phyloP scores from a whole-genome alignment of 2,113 vertebrate genomes.

The Zapornia atra region DNA sequence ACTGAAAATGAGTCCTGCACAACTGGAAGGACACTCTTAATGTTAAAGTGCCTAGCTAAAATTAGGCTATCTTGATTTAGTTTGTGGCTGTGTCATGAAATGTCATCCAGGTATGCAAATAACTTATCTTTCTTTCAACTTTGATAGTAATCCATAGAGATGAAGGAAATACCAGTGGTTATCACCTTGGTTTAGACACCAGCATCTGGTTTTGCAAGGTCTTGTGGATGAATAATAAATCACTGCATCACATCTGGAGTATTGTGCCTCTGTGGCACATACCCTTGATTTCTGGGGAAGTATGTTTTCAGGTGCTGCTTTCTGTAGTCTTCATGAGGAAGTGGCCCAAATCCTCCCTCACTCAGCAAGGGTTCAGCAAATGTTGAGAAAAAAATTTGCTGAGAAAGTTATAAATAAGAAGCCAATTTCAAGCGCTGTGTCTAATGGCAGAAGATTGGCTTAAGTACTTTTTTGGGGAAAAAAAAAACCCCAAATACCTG shows the following conservation, averaged over 20 bases:
- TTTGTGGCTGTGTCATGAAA: neutral
- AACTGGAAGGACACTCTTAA: neutral
- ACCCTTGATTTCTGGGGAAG: neutral
- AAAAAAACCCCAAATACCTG: accelerated
- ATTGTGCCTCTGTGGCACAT: neutral
- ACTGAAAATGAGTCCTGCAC: neutral
- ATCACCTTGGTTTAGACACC: neutral
- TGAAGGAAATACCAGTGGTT: neutral
- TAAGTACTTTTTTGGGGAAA: neutral
- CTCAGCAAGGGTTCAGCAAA: neutral
- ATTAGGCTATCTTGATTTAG: neutral
- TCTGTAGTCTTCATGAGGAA: neutral
- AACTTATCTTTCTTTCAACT: neutral
- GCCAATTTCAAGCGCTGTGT: neutral
- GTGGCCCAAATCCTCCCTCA: neutral
- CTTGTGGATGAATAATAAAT: neutral
- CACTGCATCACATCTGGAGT: neutral
- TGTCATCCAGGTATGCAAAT: neutral
- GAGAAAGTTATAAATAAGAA: neutral
- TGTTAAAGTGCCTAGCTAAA: neutral
- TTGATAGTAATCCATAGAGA: neutral
- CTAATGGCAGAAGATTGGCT: neutral
- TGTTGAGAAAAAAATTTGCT: neutral
- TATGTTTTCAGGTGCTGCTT: neutral
- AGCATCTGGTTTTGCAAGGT: neutral